These are phyloP conservation scores for Leptonema lineaticorne DNA, from an alignment of 1,140 invertebrate genomes.

Conservation along the genomic window DNA sequence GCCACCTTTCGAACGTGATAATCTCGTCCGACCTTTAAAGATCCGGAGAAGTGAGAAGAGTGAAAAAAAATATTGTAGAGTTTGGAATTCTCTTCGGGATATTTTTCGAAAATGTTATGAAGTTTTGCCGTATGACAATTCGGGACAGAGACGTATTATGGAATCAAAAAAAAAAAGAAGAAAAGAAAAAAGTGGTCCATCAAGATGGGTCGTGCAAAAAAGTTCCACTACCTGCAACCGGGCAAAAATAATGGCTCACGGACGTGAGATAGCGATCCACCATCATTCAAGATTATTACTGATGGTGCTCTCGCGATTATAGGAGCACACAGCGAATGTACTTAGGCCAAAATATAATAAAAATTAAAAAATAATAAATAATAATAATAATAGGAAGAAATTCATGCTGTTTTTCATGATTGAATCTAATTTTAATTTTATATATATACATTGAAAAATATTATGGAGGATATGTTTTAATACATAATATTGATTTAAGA, in stretches of 20 bases:
- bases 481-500: no score
- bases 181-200: conserved; percentile 36
- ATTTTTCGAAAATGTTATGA: neutral
- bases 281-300: conserved; percentile 27
- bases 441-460: no score
- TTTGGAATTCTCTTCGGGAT: neutral
- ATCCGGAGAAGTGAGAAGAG: neutral
- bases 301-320: neutral
- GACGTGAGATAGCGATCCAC: conserved; percentile 15
- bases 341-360: no score
- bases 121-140: neutral
- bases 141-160: neutral
- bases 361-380: no score
- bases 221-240: conserved; percentile 32
- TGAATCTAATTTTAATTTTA: no score
- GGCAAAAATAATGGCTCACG: conserved; percentile 33
- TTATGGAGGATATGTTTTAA: no score
- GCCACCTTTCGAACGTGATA: neutral
- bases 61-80: no score
- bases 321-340: neutral
- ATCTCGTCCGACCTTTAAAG: neutral
- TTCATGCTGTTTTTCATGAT: no score
- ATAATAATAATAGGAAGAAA: no score
- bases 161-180: no score
- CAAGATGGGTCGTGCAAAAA: conserved; percentile 32